Percentiles rank a stretch among this genome's conserved stretches.
Evolutionary conservation across 2,888 invertebrate species (phyloP).

Genomic region (Pseudolycoriella hygida): DNA sequence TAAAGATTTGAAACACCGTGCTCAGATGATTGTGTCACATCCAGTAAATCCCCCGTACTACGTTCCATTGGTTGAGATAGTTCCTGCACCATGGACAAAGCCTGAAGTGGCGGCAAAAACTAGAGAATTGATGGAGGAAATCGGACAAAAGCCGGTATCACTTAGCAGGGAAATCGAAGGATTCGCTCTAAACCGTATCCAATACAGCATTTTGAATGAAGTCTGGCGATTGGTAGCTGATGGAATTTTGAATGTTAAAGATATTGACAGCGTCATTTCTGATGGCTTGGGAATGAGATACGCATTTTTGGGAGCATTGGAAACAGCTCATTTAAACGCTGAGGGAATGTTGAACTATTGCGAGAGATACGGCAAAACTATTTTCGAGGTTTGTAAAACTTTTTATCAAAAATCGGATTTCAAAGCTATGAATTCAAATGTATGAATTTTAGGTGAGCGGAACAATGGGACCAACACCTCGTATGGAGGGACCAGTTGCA

Average conservation of each 20-base stretch:
- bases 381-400: constrained; percentile 21
- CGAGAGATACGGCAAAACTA: constrained; percentile 42
- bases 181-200: constrained; percentile 85
- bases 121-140: constrained; percentile 59
- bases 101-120: constrained; percentile 56
- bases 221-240: constrained; percentile 75
- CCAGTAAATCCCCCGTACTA: constrained; percentile 96
- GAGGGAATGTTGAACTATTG: constrained; percentile 55
- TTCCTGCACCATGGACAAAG: constrained; percentile 87
- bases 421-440: background rate
- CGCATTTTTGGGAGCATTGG: constrained; percentile 85
- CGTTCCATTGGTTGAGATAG: constrained; percentile 83
- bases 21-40: constrained; percentile 58
- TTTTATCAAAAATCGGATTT: constrained; percentile 1
- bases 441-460: constrained; percentile 33
- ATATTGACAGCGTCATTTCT: constrained; percentile 84
- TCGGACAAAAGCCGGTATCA: constrained; percentile 82
- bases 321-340: constrained; percentile 88
- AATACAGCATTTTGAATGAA: constrained; percentile 87
- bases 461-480: constrained; percentile 58
- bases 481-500: constrained; percentile 50
- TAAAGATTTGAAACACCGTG: constrained; percentile 53
- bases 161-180: constrained; percentile 76
- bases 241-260: constrained; percentile 69
- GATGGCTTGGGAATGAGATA: constrained; percentile 90